Evolutionary conservation across 2,113 vertebrate genomes (phyloP).

Genomic region (Caretta caretta): DNA sequence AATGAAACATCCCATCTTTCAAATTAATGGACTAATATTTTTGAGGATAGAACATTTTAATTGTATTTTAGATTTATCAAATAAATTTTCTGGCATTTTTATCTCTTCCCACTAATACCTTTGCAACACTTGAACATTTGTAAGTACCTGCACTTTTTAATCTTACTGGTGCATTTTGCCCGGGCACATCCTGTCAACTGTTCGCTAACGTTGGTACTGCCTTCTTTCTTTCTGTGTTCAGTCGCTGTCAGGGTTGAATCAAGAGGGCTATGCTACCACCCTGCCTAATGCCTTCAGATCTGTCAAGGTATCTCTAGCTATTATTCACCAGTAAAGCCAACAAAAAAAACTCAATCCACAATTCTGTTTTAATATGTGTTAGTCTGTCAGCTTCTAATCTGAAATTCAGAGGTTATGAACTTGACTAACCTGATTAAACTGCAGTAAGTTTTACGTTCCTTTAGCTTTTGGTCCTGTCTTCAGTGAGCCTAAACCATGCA

Average conservation of each 20-base stretch:
- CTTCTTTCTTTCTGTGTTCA: conserved; percentile 69
- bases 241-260: conserved; percentile 72
- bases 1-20: not conserved
- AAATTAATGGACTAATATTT: not conserved
- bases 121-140: not conserved
- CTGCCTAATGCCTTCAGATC: conserved; percentile 72
- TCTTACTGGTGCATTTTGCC: not conserved
- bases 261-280: conserved; percentile 69
- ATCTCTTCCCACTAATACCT: not conserved
- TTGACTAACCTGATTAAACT: conserved; percentile 4
- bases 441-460: conserved; percentile 31
- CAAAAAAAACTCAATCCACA: conserved; percentile 49
- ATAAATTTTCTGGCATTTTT: not conserved
- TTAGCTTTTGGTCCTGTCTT: conserved; percentile 50
- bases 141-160: conserved; percentile 36
- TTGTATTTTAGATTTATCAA: not conserved
- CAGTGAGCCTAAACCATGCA: not conserved
- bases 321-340: conserved; percentile 56
- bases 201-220: conserved; percentile 68
- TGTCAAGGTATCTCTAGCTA: conserved; percentile 76
- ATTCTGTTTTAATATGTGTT: conserved; percentile 61
- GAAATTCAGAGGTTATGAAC: conserved; percentile 73
- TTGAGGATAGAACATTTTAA: not conserved
- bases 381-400: conserved; percentile 57
- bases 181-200: not conserved